Conservation (phyloP, 2,888 invertebrate species). For the Drosophila prolongata region DNA sequence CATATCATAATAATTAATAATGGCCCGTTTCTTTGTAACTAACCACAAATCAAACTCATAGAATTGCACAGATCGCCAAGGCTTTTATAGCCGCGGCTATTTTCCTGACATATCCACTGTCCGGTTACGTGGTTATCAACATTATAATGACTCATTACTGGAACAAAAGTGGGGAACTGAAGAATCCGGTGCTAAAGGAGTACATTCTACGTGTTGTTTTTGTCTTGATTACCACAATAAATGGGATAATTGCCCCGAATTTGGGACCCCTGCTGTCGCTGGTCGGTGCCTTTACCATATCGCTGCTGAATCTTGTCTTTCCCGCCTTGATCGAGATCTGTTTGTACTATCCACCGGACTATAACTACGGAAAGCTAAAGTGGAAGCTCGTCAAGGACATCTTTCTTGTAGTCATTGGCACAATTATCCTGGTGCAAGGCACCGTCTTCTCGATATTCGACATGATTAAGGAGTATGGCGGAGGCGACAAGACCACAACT, state of each 20-base stretch:
- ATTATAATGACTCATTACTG: slow-evolving; percentile 89
- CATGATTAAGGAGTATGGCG: slow-evolving; percentile 8
- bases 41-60: slow-evolving; percentile 71
- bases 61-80: slow-evolving; percentile 90
- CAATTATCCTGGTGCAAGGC: slow-evolving; percentile 21
- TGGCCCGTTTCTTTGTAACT: no score
- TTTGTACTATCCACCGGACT: slow-evolving; percentile 18
- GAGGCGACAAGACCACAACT: not conserved
- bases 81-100: slow-evolving; percentile 92
- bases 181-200: slow-evolving; percentile 15
- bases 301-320: slow-evolving; percentile 42
- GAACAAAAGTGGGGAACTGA: not conserved
- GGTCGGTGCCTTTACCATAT: slow-evolving; percentile 37
- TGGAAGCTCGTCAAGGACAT: slow-evolving; percentile 35
- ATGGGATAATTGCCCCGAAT: slow-evolving; percentile 25
- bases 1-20: no score
- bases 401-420: slow-evolving; percentile 10
- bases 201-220: slow-evolving; percentile 11
- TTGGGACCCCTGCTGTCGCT: slow-evolving; percentile 28
- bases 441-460: not conserved
- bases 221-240: slow-evolving; percentile 20
- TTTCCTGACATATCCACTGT: slow-evolving; percentile 95
- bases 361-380: slow-evolving; percentile 8
- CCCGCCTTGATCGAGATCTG: slow-evolving; percentile 41
- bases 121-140: slow-evolving; percentile 97